Base-by-base conservation (phyloP, 2,113 vertebrate species). In the Pontoporia blainvillei region DNA sequence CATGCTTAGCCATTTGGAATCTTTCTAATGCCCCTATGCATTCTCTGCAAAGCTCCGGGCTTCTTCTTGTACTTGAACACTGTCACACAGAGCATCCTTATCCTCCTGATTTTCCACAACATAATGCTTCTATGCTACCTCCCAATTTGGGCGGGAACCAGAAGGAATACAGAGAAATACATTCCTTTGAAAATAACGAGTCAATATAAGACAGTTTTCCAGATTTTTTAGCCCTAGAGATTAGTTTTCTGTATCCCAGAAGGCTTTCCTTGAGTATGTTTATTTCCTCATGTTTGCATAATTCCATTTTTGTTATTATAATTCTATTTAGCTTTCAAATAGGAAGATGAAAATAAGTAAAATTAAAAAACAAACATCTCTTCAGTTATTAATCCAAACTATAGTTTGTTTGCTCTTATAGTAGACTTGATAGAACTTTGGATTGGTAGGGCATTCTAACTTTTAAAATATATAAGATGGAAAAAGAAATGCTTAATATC, bases 311-410 rank as follows among this genome's bases (percentile, higher is more conserved):
- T 87, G 3, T 59, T 71, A 93, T 59, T 57, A 46, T 96, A 94
- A 95, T 97, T 96, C 46, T 54, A 85, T 95, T 97, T 87, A 89
- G 2, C 39, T 91, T 94, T 95, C 9, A 96, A 98, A 96, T 71
- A 95, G 17, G 1, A 95, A 94, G 54, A 54, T 79, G 78, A 59
- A 27, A 96, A 82, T 25, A 23, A 52, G 15, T 94, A 34, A 89
- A 81, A 96, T 12, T 4, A 83, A 86, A 12, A 31, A 86, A n/a
- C 17, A 18, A 67, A n/a, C 12, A 20, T 67, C 3, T 95, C 3
- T 84, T 97, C 21, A 97, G 25, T 97, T 86, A 23, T 81, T 73
- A 96, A 4, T 71, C 3, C 88, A 96, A 96, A 95, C 2, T 13
- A 92, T 34, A 36, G 17, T 71, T 49, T 57, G 6, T 82, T 91